Conservation (phyloP, 2,113 vertebrate species). For the Delphinapterus leucas region DNA sequence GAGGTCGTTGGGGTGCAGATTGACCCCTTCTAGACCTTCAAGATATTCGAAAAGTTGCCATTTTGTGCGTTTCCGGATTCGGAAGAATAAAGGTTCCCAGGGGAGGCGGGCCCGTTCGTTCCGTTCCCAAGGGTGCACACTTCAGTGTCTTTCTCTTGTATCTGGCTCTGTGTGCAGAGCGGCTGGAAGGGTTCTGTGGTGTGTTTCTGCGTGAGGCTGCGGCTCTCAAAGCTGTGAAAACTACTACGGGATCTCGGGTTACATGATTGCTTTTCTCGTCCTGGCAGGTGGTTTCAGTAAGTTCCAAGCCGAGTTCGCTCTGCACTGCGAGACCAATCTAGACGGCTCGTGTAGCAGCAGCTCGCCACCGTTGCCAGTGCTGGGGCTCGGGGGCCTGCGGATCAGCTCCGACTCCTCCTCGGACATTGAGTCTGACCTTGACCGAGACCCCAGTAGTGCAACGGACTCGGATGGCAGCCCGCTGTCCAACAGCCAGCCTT, state of each 20-base stretch:
- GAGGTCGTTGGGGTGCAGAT: not conserved
- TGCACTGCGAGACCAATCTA: slow-evolving; percentile 93
- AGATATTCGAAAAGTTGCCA: slow-evolving; percentile 31
- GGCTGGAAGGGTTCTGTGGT: not conserved
- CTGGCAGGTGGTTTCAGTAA: slow-evolving; percentile 94
- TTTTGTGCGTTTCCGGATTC: slow-evolving; percentile 43
- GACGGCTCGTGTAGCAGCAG: slow-evolving; percentile 89
- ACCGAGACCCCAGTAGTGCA: slow-evolving; percentile 92
- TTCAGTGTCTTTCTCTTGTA: not conserved
- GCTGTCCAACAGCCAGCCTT: slow-evolving; percentile 93
- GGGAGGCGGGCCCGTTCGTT: not conserved
- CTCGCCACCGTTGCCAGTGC: slow-evolving; percentile 90
- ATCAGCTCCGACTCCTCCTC: slow-evolving; percentile 97
- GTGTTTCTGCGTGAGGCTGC: not conserved
- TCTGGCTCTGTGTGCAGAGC: not conserved
- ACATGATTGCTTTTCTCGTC: slow-evolving; percentile 49
- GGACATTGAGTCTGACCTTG: slow-evolving; percentile 96
- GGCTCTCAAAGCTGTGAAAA: slow-evolving; percentile 64
- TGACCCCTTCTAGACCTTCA: not conserved
- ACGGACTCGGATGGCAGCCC: slow-evolving; percentile 96
- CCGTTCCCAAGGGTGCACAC: not conserved
- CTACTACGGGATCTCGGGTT: slow-evolving; percentile 67
- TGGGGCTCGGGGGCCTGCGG: slow-evolving; percentile 93
- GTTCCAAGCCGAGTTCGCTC: slow-evolving; percentile 93
- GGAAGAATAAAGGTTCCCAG: not conserved